Evolutionary conservation across 2,113 vertebrate genomes (phyloP), one percentile per base, ranked within the genome.

Genomic region (Pelmatolapia mariae): DNA sequence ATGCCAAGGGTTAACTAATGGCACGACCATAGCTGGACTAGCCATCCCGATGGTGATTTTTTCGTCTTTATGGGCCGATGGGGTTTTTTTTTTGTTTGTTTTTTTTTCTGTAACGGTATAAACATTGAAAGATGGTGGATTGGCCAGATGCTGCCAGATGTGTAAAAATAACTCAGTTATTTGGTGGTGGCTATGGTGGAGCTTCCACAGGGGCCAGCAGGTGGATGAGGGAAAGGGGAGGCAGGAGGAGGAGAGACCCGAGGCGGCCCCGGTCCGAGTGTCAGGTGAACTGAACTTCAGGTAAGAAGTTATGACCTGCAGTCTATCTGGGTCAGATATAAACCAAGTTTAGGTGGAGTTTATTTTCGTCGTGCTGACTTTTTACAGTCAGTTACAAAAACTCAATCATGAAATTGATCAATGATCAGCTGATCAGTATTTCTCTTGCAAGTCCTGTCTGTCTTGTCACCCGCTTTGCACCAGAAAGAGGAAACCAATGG

Each of bases 401-500:
- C 8, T 52, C 47, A 50, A 19, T 19, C 18, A 19, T 50, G 0
- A 19, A 50, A 50, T 19, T 50, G 8, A 19, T 50, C 18, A 19
- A 9, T 50, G 18, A 50, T 50, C 18, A 50, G 47, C 47, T 50
- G 47, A 50, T 50, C 47, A 0, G 47, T 9, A 19, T 9, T 50
- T 50, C 47, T 50, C 18, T 50, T 50, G 18, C 47, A 50, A 50
- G 47, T 50, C 47, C 47, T 19, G 18, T 19, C 47, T 50, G 0
- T 50, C 47, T 19, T 2, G 16, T 19, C 47, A 0, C 1, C 47
- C 16, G 5, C 47, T 50, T 50, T 50, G 47, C 47, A 1, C 47
- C 4, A 50, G 18, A 50, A 50, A 50, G 0, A 50, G 18, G 47
- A 50, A 5, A 50, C 47, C 47, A 50, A 0, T 1, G 0, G 18